Base-by-base conservation (phyloP, 2,888 invertebrate genomes). In the Calameuta filiformis region DNA sequence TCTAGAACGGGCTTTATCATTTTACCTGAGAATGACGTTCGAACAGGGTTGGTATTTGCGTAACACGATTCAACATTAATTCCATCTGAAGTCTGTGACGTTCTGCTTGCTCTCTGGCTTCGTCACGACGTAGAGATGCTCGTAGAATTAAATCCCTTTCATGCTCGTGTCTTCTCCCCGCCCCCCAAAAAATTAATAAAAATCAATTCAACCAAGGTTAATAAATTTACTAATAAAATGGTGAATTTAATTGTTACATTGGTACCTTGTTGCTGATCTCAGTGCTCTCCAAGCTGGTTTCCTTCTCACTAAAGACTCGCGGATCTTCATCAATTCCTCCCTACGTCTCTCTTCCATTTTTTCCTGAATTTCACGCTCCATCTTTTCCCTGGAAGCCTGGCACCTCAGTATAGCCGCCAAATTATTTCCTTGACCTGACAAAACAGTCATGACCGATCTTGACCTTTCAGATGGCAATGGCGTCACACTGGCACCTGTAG, bases 261-360 rank as follows among this genome's bases (percentile, higher is more conserved):
- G 56, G 23, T 31, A 91, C 91, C 91, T 89, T 37, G 91, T 87
- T 15, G 91, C 87, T 12, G 89, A 87, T 78, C 91, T 94, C 33
- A 95, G 92, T 56, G 94, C 92, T 89, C 94, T 94, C 95, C 95
- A 96, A n/a, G 95, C 95, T 1, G 95, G 95, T 85, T 94, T 94
- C 35, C 92, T 92, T 31, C 95, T 92, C 74, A 95, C 92, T 73
- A 94, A 87, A 71, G 94, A 93, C 85, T 95, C 94, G 37, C 94
- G 92, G 85, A 94, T 92, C 79, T 93, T 93, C 75, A 93, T 91
- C 85, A 94, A 94, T 77, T 94, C 93, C 83, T 93, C 92, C 23
- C 94, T 90, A 35, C 94, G 93, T 75, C 93, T 94, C 81, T 95
- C 95, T 31, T 94, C 94, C 76, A 94, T 87, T 82, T 92, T 92